Evolutionary conservation across 2,797 vertebrate genomes (phyloP).

Genomic region (Melanotaenia trifasciata): DNA sequence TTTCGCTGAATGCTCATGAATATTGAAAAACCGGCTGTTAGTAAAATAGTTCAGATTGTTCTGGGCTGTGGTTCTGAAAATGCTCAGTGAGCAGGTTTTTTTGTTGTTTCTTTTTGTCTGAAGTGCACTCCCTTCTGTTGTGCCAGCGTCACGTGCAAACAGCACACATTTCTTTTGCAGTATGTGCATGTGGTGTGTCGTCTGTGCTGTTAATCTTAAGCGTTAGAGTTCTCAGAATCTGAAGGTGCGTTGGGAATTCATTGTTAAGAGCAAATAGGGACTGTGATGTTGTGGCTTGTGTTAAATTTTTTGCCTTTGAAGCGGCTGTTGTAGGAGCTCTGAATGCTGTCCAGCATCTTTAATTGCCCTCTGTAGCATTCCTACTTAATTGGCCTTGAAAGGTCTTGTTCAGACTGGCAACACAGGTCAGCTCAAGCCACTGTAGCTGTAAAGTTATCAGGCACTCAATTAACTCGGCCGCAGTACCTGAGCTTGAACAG

Average conservation of each 20-base stretch:
- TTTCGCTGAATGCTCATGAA: slow-evolving; percentile 23
- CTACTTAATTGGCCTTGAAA: slow-evolving; percentile 72
- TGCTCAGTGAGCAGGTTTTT: slow-evolving; percentile 54
- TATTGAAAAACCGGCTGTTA: slow-evolving; percentile 31
- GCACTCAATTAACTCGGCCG: slow-evolving; percentile 62
- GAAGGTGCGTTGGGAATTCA: slow-evolving; percentile 17
- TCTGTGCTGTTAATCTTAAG: slow-evolving; percentile 40
- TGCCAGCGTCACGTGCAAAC: slow-evolving; percentile 34
- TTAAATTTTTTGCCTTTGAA: slow-evolving; percentile 17
- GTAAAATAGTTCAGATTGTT: slow-evolving; percentile 13
- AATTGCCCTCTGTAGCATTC: slow-evolving; percentile 48
- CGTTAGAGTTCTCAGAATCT: slow-evolving; percentile 20
- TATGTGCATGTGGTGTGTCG: slow-evolving; percentile 6
- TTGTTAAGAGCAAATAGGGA: slow-evolving; percentile 29
- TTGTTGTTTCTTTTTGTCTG: slow-evolving; percentile 49
- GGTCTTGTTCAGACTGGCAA: slow-evolving; percentile 46
- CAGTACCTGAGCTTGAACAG: slow-evolving; percentile 20
- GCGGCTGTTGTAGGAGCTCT: slow-evolving; percentile 25
- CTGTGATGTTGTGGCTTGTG: background rate
- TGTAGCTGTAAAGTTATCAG: slow-evolving; percentile 60
- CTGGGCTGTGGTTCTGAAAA: slow-evolving; percentile 41
- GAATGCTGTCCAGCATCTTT: slow-evolving; percentile 32
- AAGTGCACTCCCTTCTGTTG: slow-evolving; percentile 46
- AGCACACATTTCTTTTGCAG: background rate
- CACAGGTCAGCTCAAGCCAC: slow-evolving; percentile 58